Evolutionary conservation across 2,888 invertebrate species (phyloP), one percentile per base, ranked within the genome.

Genomic region (Eupeodes luniger): DNA sequence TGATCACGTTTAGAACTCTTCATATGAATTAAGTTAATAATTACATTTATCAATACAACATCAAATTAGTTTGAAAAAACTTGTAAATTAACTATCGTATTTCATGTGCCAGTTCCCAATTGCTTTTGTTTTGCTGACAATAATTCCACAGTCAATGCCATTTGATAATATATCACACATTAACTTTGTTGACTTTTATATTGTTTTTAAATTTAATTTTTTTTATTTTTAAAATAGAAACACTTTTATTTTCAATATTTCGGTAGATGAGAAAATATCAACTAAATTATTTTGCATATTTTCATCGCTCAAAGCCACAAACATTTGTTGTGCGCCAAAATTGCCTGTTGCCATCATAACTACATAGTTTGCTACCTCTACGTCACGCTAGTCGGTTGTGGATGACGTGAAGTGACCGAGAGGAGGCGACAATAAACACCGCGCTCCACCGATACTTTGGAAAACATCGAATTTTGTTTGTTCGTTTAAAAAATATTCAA

Each of bases 1-100:
- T 49, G 72, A 51, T 75, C 81, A 59, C 78, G 80, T 78, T 85
- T 88, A 75, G 85, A 85, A 66, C 75, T 85, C 88, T 88, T 88
- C 88, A 88, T 88, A 78, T 61, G 81, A 77, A 66, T 40, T 12
- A 16, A 11, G 40, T 16, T 44, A 16, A 51, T 11, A 51, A 77
- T 57, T 61, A 47, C n/a, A 34, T 14, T 16, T 16, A 64, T 19
- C 44, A 64, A 67, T n/a, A 11, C 57, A 59, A 83, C 67, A 19
- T 76, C 11, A 64, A 7, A 49, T 12, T 3, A 14, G 16, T 10
- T 57, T 40, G 4, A 57, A 40, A 40, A 40, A 40, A 40, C 4
- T 27, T 27, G 27, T 27, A 3, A 19, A 47, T 72, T 47, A 3
- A n/a, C 11, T 47, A 49, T 61, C 12, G 12, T 74, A 3, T 49